These are phyloP conservation scores for Acanthurus lineatus DNA, from an alignment of 2,797 vertebrate species.

Conservation along the genomic window DNA sequence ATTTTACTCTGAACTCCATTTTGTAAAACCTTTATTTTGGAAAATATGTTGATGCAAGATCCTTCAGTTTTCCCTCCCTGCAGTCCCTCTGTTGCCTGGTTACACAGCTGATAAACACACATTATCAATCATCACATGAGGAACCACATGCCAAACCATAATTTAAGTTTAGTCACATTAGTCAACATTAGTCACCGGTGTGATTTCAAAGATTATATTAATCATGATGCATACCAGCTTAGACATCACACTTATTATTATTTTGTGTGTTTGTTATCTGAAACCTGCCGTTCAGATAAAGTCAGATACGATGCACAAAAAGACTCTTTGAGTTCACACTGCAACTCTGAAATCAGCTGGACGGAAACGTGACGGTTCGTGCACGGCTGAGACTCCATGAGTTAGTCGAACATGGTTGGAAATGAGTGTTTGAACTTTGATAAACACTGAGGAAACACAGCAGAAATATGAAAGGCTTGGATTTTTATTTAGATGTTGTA, in stretches of 20 bases:
- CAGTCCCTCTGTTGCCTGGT: slow-evolving; percentile 14
- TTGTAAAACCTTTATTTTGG: neutral
- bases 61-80: neutral
- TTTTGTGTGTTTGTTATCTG: neutral
- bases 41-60: neutral
- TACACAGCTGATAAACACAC: slow-evolving; percentile 25
- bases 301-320: neutral
- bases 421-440: too few species aligned
- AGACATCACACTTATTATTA: neutral
- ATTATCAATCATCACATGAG: neutral
- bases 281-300: neutral
- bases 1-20: neutral
- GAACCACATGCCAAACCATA: neutral
- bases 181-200: slow-evolving; percentile 21
- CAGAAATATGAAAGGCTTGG: too few species aligned
- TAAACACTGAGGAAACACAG: too few species aligned
- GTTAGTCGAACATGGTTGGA: too few species aligned
- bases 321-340: neutral
- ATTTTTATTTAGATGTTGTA: too few species aligned
- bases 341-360: neutral
- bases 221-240: neutral
- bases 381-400: too few species aligned
- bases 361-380: neutral
- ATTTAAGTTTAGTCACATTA: slow-evolving; percentile 10
- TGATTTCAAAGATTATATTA: neutral